Evolutionary conservation across 2,113 vertebrate genomes (phyloP).

Genomic region (Girardinichthys multiradiatus): DNA sequence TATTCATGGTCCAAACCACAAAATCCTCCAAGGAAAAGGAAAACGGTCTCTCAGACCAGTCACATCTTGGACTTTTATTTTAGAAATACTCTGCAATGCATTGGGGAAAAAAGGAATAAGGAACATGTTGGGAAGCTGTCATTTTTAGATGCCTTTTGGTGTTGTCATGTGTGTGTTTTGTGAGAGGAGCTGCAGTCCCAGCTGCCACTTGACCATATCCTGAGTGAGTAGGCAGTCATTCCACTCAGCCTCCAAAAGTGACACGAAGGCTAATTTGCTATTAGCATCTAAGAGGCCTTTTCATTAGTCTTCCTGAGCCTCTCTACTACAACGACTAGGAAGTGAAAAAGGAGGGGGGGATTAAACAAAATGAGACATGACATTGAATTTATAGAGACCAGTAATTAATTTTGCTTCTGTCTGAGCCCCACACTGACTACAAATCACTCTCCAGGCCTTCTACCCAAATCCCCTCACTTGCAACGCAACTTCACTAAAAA

Average conservation of each 20-base stretch:
- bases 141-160: neutral
- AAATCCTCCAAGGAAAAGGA: constrained; percentile 56
- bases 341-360: constrained; percentile 73
- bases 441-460: constrained; percentile 58
- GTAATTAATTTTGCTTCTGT: constrained; percentile 91
- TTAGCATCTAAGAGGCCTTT: constrained; percentile 83
- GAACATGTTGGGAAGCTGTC: constrained; percentile 11
- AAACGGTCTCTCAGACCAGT: constrained; percentile 48
- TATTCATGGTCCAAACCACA: constrained; percentile 54
- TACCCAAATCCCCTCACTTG: constrained; percentile 29
- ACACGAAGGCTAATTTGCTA: constrained; percentile 75
- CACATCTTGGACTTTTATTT: constrained; percentile 24
- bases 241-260: constrained; percentile 65
- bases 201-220: constrained; percentile 32
- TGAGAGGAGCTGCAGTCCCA: constrained; percentile 2
- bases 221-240: constrained; percentile 36
- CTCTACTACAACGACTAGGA: constrained; percentile 65
- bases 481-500: constrained; percentile 78
- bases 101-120: constrained; percentile 1
- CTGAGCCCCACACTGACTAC: constrained; percentile 80
- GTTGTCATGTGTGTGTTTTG: constrained; percentile 1
- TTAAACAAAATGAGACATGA: constrained; percentile 90
- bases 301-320: constrained; percentile 74
- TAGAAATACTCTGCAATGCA: constrained; percentile 20
- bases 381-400: constrained; percentile 88